phyloP scores from a whole-genome alignment of 2,888 invertebrate species.

The Priocnemis perturbator region DNA sequence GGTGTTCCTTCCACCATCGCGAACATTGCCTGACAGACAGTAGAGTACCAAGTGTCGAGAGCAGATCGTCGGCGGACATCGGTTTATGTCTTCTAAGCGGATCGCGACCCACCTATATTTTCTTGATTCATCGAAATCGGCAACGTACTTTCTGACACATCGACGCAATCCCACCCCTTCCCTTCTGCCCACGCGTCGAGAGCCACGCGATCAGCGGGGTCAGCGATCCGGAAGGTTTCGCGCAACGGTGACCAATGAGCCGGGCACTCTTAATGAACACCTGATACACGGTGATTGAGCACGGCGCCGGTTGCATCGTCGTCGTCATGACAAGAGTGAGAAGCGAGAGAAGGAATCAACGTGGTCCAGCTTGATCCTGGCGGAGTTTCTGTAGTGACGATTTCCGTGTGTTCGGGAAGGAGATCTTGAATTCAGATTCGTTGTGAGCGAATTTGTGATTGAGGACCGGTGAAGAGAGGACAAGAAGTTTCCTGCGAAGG shows the following conservation, averaged over 20 bases:
- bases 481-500: background rate
- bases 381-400: background rate
- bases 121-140: too few species aligned
- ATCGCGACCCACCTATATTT: too few species aligned
- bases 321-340: conserved; percentile 25
- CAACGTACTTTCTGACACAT: too few species aligned
- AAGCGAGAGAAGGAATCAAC: conserved; percentile 10
- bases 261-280: conserved; percentile 56
- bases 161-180: conserved; percentile 38
- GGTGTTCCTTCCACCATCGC: too few species aligned
- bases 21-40: too few species aligned
- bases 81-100: too few species aligned
- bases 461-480: background rate
- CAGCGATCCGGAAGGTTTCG: conserved; percentile 63
- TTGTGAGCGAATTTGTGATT: too few species aligned
- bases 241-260: conserved; percentile 58
- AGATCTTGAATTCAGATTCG: too few species aligned
- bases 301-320: conserved; percentile 27
- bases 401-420: too few species aligned
- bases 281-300: conserved; percentile 56
- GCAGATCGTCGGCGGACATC: too few species aligned
- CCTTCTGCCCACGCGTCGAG: conserved; percentile 51
- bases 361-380: background rate
- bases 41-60: too few species aligned
- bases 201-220: conserved; percentile 58